Base-by-base conservation (phyloP, 30 jellyfish, hydroid and myxozoan genomes). In the Haliclystus octoradiatus region DNA sequence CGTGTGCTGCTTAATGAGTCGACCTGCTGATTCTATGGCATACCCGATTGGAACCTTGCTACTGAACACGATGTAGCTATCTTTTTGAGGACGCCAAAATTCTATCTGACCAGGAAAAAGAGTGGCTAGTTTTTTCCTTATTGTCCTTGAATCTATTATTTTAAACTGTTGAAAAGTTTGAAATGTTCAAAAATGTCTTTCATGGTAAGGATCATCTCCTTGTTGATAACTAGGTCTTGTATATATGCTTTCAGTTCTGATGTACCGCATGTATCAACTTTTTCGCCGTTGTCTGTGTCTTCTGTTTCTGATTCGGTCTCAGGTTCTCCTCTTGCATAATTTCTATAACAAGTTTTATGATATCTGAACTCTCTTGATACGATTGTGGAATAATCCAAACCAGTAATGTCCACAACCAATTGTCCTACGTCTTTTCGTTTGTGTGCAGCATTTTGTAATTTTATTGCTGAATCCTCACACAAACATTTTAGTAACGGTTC, bases 401-500 rank as follows among this genome's bases (percentile, higher is more conserved):
- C 68, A 5, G 27, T 26, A n/a, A 53, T 12, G 23, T 53, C 27
- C 25, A 9, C 68, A n/a, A 53, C 12, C 9, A 53, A 26, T 5
- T 26, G 26, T 5, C 26, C 9, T 9, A 5, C 23, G 74, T 71
- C 82, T 2, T 71, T 30, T 33, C 29, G 57, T 24, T 28, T 23
- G 22, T 26, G 31, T 1, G 80, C 75, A 13, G 74, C 75, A 13
- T 34, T 64, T 26, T 52, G 12, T 3, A 49, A 60, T 15, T 32
- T 30, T 1, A 19, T 65, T 24, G 86, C 86, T 9, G 69, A 62
- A 31, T 35, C 33, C 28, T 74, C 73, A 28, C 73, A 63, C n/a
- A 13, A n/a, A 65, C 80, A 74, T 32, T 74, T 74, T 32, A 28
- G 67, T 5, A 74, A 31, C 30, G 62, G 28, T 19, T 74, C 81